These are phyloP conservation scores for Rhea pennata DNA, from an alignment of 2,113 vertebrate species.

Conservation along the genomic window DNA sequence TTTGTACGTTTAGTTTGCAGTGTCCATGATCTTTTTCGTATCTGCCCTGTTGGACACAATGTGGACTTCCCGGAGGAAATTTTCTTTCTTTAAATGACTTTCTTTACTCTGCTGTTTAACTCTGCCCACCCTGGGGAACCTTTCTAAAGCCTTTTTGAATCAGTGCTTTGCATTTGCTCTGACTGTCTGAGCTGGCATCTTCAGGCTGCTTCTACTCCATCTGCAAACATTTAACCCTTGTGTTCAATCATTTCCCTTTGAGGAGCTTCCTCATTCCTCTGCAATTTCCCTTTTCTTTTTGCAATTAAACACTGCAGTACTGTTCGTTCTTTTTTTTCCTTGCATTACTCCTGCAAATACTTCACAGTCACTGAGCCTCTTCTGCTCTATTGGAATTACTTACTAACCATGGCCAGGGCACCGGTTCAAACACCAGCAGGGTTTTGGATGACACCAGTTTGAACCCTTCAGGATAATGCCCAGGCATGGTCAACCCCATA, in stretches of 20 bases:
- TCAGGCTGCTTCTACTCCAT: neutral
- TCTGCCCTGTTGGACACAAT: neutral
- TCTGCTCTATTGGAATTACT: neutral
- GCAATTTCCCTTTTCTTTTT: neutral
- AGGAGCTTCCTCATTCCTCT: constrained; percentile 30
- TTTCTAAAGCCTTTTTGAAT: neutral
- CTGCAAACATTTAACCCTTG: neutral
- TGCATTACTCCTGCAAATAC: neutral
- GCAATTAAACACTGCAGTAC: neutral
- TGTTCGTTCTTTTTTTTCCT: neutral
- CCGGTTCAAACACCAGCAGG: neutral
- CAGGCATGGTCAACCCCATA: fast-evolving
- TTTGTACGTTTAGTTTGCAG: fast-evolving
- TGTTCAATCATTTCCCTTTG: neutral
- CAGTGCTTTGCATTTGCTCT: neutral
- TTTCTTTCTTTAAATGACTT: neutral
- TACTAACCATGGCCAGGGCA: neutral
- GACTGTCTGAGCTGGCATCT: neutral
- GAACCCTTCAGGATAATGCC: neutral
- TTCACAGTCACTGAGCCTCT: neutral
- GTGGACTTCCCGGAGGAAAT: neutral
- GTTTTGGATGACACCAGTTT: neutral
- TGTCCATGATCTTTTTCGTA: fast-evolving
- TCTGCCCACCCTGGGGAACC: neutral
- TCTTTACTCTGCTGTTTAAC: neutral